Conservation (phyloP, 2,797 vertebrate genomes). For the Halcyon smyrnensis region DNA sequence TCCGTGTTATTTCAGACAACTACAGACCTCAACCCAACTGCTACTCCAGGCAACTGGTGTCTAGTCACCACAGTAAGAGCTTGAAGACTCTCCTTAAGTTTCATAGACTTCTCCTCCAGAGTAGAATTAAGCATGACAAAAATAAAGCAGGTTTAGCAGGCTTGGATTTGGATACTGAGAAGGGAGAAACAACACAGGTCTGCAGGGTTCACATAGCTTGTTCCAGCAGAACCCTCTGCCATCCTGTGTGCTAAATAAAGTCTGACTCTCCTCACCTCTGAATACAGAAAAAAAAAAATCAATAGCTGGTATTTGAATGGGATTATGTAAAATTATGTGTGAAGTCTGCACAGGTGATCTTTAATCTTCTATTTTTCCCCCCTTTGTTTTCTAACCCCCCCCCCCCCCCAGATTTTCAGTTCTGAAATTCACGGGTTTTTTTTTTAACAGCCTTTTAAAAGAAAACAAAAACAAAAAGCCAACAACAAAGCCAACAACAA, state of each 20-base stretch:
- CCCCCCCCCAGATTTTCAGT: background rate
- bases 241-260: background rate
- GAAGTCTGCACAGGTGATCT: background rate
- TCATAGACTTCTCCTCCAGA: fast-evolving
- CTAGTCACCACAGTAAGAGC: background rate
- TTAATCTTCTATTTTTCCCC: background rate
- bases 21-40: background rate
- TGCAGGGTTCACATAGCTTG: background rate
- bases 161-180: background rate
- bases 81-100: background rate
- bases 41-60: background rate
- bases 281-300: background rate
- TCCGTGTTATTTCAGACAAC: background rate
- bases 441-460: background rate
- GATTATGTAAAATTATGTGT: background rate
- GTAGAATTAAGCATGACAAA: background rate
- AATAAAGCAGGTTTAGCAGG: background rate
- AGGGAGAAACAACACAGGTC: background rate
- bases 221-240: background rate
- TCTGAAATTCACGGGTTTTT: background rate
- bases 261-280: background rate
- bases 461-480: no score
- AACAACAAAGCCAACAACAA: no score
- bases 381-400: no score
- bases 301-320: background rate